These are phyloP conservation scores for Rhogogaster chlorosoma DNA, from an alignment of 2,888 invertebrate species.

Conservation along the genomic window DNA sequence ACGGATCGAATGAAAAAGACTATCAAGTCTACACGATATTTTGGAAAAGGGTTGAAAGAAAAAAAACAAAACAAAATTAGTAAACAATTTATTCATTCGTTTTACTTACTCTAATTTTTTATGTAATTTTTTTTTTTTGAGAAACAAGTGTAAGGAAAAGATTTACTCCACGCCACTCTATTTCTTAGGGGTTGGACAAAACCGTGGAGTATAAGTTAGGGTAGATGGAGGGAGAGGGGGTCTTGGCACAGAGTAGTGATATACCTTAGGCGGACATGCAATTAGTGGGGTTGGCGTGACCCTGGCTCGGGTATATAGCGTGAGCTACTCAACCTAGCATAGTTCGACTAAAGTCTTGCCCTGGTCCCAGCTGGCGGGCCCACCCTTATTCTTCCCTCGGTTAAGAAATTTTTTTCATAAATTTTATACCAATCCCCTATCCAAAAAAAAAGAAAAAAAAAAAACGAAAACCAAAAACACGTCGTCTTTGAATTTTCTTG, in stretches of 20 bases:
- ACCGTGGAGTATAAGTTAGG: background rate
- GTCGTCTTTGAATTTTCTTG: too few relatives aligned
- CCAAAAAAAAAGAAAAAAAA: background rate
- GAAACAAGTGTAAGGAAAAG: background rate
- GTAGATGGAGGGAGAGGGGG: background rate
- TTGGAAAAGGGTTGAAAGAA: background rate
- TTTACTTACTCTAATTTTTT: background rate
- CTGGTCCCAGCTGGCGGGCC: background rate
- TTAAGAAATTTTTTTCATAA: background rate
- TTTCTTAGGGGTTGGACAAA: background rate
- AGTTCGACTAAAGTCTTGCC: background rate
- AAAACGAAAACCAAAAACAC: background rate
- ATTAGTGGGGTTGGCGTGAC: conserved; percentile 73
- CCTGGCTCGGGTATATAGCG: conserved; percentile 58
- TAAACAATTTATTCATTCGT: background rate
- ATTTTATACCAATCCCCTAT: too few relatives aligned
- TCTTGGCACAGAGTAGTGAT: conserved; percentile 64
- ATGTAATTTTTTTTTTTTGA: background rate
- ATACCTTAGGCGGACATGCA: conserved; percentile 73
- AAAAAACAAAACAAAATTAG: background rate
- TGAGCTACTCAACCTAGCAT: conserved; percentile 22
- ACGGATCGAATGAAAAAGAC: too few relatives aligned
- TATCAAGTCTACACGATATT: too few relatives aligned
- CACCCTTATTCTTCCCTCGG: background rate
- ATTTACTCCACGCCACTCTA: background rate